Evolutionary conservation across 2,888 invertebrate genomes (phyloP).

Genomic region (Drosophila neoperkinsi): DNA sequence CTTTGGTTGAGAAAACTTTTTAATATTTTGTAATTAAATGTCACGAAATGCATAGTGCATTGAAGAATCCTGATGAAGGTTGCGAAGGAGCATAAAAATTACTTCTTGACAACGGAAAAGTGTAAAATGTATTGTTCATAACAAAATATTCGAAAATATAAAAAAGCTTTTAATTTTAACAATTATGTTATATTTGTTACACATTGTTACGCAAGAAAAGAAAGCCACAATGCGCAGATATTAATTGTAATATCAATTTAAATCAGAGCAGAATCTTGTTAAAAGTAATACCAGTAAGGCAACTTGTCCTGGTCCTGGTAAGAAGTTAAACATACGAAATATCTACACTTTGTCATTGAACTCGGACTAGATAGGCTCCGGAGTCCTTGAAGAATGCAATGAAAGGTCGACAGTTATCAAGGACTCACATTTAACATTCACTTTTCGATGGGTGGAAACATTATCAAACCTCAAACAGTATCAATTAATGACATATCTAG

Average conservation of each 20-base stretch:
- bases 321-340: background rate
- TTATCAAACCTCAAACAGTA: background rate
- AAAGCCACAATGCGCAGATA: background rate
- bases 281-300: background rate
- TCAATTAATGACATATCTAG: background rate
- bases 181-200: background rate
- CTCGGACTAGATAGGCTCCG: background rate
- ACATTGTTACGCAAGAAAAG: background rate
- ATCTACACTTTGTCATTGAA: background rate
- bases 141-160: background rate
- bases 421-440: background rate
- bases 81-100: background rate
- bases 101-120: background rate
- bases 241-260: background rate
- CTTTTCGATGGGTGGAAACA: background rate
- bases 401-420: background rate
- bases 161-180: background rate
- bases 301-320: background rate
- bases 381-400: background rate
- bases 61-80: background rate
- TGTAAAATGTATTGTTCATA: background rate
- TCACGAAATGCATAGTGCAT: background rate
- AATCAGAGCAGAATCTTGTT: background rate
- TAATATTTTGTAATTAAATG: background rate
- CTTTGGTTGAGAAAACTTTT: background rate